These are phyloP conservation scores for Oreochromis tanganicae DNA, from an alignment of 2,113 vertebrate genomes.

Conservation along the genomic window DNA sequence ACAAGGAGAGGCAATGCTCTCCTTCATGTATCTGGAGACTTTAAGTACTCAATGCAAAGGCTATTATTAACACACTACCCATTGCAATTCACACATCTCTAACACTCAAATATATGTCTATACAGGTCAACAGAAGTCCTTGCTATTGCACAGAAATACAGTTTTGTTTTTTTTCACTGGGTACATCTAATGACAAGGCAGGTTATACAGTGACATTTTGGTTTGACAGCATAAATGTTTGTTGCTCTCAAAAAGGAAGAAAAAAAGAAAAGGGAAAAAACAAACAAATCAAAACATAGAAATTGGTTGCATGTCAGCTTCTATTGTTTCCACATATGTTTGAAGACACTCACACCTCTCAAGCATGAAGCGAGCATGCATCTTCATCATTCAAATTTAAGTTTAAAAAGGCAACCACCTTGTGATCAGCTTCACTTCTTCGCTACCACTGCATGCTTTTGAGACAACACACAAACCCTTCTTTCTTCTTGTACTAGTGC, in stretches of 20 bases:
- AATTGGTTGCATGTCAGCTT: background rate
- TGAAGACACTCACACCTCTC: background rate
- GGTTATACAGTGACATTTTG: constrained; percentile 43
- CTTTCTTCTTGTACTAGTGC: constrained; percentile 7
- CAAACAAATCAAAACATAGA: background rate
- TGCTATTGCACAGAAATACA: constrained; percentile 61
- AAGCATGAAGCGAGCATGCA: background rate
- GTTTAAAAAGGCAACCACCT: constrained; percentile 12
- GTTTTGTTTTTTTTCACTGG: background rate
- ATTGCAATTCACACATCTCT: constrained; percentile 33
- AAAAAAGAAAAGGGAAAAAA: background rate
- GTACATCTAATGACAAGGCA: constrained; percentile 44
- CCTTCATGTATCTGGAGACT: background rate
- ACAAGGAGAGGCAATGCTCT: background rate
- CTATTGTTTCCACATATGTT: background rate
- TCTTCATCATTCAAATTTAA: constrained; percentile 18
- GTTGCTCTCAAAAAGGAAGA: background rate
- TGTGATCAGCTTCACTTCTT: constrained; percentile 32
- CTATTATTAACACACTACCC: constrained; percentile 43
- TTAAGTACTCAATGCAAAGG: constrained; percentile 32
- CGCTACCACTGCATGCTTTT: background rate
- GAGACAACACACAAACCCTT: background rate
- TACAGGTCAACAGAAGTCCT: constrained; percentile 38
- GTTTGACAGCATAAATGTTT: constrained; percentile 57
- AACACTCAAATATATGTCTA: constrained; percentile 45